Evolutionary conservation across 2,113 vertebrate genomes (phyloP).

Genomic region (Aegithalos caudatus): DNA sequence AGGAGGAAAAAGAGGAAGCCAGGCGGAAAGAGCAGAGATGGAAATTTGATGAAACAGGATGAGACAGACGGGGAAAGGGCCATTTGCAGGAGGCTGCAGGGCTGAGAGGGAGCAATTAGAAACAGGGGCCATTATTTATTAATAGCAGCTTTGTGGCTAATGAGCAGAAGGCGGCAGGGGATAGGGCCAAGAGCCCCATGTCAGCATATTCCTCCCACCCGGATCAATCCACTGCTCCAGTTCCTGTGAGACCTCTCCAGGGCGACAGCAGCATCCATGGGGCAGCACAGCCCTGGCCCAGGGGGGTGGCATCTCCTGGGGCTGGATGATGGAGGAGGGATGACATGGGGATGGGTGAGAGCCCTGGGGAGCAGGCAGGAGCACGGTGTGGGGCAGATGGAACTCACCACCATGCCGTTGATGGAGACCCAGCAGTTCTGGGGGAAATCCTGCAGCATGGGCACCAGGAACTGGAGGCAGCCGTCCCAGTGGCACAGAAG

Average conservation of each 20-base stretch:
- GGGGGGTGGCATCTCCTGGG: not conserved
- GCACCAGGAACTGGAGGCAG: conserved; percentile 97
- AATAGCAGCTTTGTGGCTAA: conserved; percentile 27
- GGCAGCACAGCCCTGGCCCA: not conserved
- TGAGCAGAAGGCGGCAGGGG: not conserved
- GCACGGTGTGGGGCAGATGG: accelerated
- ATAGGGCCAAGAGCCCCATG: not conserved
- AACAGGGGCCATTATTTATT: conserved; percentile 32
- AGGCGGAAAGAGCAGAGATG: not conserved
- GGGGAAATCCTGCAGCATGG: conserved; percentile 98
- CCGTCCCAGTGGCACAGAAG: conserved; percentile 98
- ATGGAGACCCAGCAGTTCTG: conserved; percentile 96
- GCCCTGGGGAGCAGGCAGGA: not conserved
- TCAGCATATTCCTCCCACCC: not conserved
- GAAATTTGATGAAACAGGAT: not conserved
- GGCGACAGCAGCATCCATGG: accelerated
- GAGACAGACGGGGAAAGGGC: not conserved
- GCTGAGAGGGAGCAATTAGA: conserved; percentile 38
- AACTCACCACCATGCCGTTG: conserved; percentile 98
- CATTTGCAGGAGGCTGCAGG: not conserved
- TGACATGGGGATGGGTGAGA: accelerated
- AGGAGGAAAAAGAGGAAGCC: not conserved
- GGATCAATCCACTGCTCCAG: accelerated
- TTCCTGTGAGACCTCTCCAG: not conserved
- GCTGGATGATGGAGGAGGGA: not conserved